Base-by-base conservation (phyloP, 2,888 invertebrate species). In the Dicranocentrus wangi region DNA sequence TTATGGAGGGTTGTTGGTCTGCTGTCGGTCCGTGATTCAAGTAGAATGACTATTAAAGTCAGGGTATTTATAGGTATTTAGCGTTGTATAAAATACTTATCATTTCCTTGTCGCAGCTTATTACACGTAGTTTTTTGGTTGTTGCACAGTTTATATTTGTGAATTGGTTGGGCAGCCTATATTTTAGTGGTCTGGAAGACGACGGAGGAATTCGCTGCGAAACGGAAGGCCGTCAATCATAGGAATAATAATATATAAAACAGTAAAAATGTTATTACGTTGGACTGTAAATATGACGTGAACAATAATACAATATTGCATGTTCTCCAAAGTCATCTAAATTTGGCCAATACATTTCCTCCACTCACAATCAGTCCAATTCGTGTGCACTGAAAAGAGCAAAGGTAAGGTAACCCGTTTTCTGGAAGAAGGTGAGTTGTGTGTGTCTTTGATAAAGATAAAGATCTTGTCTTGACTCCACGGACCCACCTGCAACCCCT, bases 181-280 rank as follows among this genome's bases (percentile, higher is more conserved):
- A 10, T 47, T 55, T 23, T 21, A 3, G 23, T 19, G 55, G 23
- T 19, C 19, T 19, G 23, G 5, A 5, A n/a, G n/a, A 3, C 21
- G 47, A 47, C 47, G 55, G 55, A 23, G 21, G 23, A 60, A 60
- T 21, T 63, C 42, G 63, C 23, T 39, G 42, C 21, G 63, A 21
- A 63, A 63, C 43, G 39, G 63, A 39, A 63, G 63, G 63, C 8
- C 63, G 63, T 63, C 42, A 63, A 63, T 63, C 63, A 63, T 39
- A 3, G 3, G 19, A 63, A 63, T 39, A n/a, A n/a, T n/a, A 39
- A 39, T 13, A 39, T 39, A 47, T 47, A 60, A 28, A 32, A 13
- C 60, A 10, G 47, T n/a, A n/a, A 25, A n/a, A 17, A 23, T 53
- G 60, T 13, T 60, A 60, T 28, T 5, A 60, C 8, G 7, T 25